Percentiles rank a stretch among this genome's conserved stretches.
Evolutionary conservation across 2,113 vertebrate genomes (phyloP).

Genomic region (Corythaeola cristata): DNA sequence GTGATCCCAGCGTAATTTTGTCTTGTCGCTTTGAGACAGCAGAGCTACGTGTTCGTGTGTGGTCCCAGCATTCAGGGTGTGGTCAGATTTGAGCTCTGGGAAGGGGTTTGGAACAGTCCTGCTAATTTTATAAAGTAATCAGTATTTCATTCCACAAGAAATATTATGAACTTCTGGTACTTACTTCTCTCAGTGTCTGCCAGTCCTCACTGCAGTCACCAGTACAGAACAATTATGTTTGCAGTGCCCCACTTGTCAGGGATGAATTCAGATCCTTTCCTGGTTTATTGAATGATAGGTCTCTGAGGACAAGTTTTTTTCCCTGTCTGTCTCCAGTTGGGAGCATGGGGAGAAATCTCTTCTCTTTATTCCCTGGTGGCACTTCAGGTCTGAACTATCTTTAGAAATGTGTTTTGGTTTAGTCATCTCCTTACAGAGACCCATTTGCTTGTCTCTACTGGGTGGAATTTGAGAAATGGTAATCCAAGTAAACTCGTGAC

Average conservation of each 20-base stretch:
- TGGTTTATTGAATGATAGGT: not conserved
- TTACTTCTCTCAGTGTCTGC: not conserved
- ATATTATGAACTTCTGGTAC: not conserved
- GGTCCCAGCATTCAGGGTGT: constrained; percentile 20
- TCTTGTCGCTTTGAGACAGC: not conserved
- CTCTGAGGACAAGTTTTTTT: not conserved
- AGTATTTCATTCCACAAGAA: constrained; percentile 13
- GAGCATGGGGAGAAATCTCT: not conserved
- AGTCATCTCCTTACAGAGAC: constrained; percentile 3
- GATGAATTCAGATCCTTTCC: not conserved
- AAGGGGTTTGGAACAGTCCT: constrained; percentile 10
- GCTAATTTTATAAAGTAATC: constrained; percentile 9
- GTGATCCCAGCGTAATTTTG: constrained; percentile 20
- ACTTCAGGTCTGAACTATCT: constrained; percentile 2
- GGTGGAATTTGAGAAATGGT: constrained; percentile 4
- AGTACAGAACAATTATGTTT: not conserved
- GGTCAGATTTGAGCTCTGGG: not conserved
- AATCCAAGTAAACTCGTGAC: not conserved
- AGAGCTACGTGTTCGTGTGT: constrained; percentile 41
- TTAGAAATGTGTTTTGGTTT: constrained; percentile 30
- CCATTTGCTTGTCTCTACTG: not conserved
- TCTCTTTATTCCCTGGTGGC: not conserved
- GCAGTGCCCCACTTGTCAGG: not conserved
- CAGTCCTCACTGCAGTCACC: constrained; percentile 6
- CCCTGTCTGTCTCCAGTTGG: not conserved